Evolutionary conservation across 1,140 invertebrate genomes (phyloP), one percentile per base, ranked within the genome.

Genomic region (Lepidotrigona ventralis): DNA sequence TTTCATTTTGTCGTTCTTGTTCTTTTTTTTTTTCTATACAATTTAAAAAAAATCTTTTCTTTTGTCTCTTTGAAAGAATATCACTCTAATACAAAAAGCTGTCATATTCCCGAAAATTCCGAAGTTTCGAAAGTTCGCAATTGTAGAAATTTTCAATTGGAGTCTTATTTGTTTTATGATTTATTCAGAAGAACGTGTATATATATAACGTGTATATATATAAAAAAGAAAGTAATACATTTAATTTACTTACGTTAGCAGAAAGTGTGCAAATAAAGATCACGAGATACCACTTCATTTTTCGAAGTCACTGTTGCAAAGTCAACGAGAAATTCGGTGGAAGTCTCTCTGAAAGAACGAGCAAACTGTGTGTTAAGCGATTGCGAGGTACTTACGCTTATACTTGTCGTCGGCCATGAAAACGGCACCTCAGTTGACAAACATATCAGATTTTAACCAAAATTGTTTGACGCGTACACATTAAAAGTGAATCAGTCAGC

Each of bases 401-500:
- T 81, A 81, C 73, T 73, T 54, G 11, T 19, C 53, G 15, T 60
- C 26, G 33, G 5, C 15, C 73, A 21, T 33, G 54, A n/a, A 26
- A 69, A 79, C 33, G n/a, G 21, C 12, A 8, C 0, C 33, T 29
- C 21, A 14, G n/a, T 73, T 64, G 69, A 73, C 69, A 53, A 73
- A 64, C 79, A 15, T 26, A 0, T 54, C 58, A 6, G n/a, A 64
- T 72, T 60, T 58, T 39, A 63, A 64, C 0, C 21, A 81, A 74
- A 74, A 75, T 26, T 79, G 8, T 33, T 64, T 71, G 0, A n/a
- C 2, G 60, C 8, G 19, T 21, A 8, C 12, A 12, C 29, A 15
- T 26, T 0, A 12, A 78, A 78, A 78, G 1, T 15, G 17, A 54
- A 53, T 66, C 33, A 21, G 46, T 78, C 75, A 78, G 75, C 75